Percentiles rank a stretch among this genome's conserved stretches.
Conservation (phyloP, 2,888 invertebrate genomes). For the Tolmerus cingulatus region DNA sequence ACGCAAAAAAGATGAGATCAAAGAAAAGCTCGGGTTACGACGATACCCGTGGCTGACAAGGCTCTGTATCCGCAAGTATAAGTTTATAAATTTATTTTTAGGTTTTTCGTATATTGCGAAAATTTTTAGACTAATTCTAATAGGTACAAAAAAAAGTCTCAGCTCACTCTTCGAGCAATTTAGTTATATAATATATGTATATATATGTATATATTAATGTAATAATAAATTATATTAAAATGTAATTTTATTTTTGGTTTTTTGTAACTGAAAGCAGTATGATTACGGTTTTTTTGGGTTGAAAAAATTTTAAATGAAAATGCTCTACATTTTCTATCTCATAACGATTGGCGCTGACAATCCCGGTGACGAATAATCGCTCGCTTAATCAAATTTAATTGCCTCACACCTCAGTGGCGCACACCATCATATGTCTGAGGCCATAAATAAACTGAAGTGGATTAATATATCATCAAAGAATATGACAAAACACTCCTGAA, state of each 20-base stretch:
- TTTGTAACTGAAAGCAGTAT: no score
- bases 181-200: no score
- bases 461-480: constrained; percentile 49
- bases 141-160: no score
- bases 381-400: constrained; percentile 34
- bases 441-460: constrained; percentile 49
- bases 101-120: background rate
- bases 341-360: background rate
- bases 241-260: no score
- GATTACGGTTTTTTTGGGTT: no score
- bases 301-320: background rate
- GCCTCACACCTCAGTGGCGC: background rate
- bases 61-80: background rate
- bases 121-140: no score
- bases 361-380: background rate
- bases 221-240: no score
- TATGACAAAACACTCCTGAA: constrained; percentile 48
- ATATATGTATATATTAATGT: no score
- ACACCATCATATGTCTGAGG: constrained; percentile 38
- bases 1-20: background rate
- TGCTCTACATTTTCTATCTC: background rate
- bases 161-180: no score
- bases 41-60: background rate
- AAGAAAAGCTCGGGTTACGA: background rate
- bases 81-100: background rate